Evolutionary conservation across 2,888 invertebrate genomes (phyloP).

Genomic region (Chrysina gloriosa): DNA sequence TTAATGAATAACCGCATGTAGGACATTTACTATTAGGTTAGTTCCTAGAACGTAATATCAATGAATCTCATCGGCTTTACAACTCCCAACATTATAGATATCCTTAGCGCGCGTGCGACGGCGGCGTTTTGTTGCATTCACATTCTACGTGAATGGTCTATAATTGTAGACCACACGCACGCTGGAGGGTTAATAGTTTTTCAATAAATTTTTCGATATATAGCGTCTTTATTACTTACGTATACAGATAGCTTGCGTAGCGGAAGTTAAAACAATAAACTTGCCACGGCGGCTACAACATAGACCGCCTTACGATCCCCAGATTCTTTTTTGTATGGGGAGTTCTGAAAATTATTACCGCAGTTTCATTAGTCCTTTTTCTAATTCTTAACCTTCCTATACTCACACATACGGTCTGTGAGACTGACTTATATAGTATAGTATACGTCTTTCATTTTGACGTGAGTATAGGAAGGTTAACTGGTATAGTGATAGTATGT

Average conservation of each 20-base stretch:
- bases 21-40: no score
- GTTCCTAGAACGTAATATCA: background rate
- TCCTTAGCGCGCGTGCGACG: background rate
- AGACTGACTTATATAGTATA: no score
- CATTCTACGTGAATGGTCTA: background rate
- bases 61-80: background rate
- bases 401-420: no score
- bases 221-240: background rate
- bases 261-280: slow-evolving; percentile 13
- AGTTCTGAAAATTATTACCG: no score
- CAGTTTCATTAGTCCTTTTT: no score
- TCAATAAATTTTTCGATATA: slow-evolving; percentile 14
- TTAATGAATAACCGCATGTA: no score
- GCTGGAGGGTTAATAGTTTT: slow-evolving; percentile 7
- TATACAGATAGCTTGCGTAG: slow-evolving; percentile 2
- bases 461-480: no score
- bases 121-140: slow-evolving; percentile 3
- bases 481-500: no score
- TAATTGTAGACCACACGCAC: slow-evolving; percentile 8
- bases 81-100: background rate
- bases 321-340: no score
- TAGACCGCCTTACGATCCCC: no score
- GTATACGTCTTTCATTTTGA: no score
- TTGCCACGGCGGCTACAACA: background rate
- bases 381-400: no score